These are phyloP conservation scores for Agapornis canus DNA, from an alignment of 2,797 vertebrate species.

Conservation along the genomic window DNA sequence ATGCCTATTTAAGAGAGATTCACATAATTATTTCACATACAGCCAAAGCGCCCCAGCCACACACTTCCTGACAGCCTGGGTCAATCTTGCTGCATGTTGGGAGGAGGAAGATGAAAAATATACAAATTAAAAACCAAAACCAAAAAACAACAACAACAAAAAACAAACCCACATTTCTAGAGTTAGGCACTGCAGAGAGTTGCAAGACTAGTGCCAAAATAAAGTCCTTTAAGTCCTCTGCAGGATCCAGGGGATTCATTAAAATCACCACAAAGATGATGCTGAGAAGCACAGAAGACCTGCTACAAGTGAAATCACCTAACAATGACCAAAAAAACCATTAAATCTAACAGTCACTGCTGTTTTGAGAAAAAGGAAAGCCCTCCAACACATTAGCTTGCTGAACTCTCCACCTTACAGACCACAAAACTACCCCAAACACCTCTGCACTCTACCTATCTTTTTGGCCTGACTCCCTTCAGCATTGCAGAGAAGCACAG, in stretches of 20 bases:
- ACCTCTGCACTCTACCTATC: background rate
- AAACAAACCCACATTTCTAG: background rate
- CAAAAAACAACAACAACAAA: too few relatives aligned
- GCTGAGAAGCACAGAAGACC: background rate
- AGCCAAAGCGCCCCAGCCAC: background rate
- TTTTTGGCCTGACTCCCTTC: background rate
- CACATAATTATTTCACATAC: background rate
- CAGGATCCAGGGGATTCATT: accelerated
- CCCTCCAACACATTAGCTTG: background rate
- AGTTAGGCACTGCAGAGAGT: background rate
- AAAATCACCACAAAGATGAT: background rate
- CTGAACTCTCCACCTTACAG: background rate
- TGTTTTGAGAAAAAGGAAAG: background rate
- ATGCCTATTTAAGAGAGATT: background rate
- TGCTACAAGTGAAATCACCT: background rate
- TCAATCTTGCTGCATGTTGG: background rate
- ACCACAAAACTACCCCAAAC: background rate
- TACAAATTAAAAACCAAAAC: background rate
- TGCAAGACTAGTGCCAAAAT: background rate
- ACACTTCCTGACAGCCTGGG: background rate
- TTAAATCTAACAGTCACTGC: background rate
- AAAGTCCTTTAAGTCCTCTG: background rate
- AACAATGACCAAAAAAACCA: background rate
- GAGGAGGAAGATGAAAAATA: background rate
- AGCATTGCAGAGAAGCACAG: background rate